Conservation (phyloP, 2,888 invertebrate genomes). For the Cantharis nigra region DNA sequence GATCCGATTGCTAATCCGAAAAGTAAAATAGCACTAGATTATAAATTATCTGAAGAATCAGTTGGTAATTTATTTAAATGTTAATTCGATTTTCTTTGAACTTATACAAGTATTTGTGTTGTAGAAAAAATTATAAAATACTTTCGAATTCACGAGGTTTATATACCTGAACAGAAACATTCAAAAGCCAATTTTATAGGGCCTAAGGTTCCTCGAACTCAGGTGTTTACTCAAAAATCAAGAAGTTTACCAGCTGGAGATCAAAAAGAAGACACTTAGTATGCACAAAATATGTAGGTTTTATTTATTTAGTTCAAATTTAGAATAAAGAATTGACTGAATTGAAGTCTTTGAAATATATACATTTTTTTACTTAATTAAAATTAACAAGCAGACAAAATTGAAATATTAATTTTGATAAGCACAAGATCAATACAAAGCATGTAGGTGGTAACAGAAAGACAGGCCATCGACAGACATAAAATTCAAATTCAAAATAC, state of each 20-base stretch:
- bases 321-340: neutral
- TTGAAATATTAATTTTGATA: too few relatives aligned
- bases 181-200: conserved; percentile 49
- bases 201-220: conserved; percentile 43
- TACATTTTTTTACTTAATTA: too few relatives aligned
- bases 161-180: conserved; percentile 59
- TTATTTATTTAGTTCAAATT: neutral
- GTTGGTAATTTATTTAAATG: conserved; percentile 55
- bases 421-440: too few relatives aligned
- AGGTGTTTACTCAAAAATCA: conserved; percentile 23
- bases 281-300: neutral
- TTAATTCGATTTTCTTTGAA: conserved; percentile 8
- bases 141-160: conserved; percentile 70
- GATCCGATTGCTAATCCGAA: conserved; percentile 64
- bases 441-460: too few relatives aligned
- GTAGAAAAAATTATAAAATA: conserved; percentile 64
- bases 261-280: neutral
- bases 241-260: conserved; percentile 9
- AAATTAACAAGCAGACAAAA: too few relatives aligned
- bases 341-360: neutral
- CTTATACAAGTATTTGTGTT: conserved; percentile 19
- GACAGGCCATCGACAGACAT: too few relatives aligned
- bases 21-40: conserved; percentile 68
- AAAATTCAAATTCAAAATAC: too few relatives aligned
- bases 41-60: conserved; percentile 67